phyloP scores from a whole-genome alignment of 1,140 invertebrate genomes.

The Tetranychus urticae region DNA sequence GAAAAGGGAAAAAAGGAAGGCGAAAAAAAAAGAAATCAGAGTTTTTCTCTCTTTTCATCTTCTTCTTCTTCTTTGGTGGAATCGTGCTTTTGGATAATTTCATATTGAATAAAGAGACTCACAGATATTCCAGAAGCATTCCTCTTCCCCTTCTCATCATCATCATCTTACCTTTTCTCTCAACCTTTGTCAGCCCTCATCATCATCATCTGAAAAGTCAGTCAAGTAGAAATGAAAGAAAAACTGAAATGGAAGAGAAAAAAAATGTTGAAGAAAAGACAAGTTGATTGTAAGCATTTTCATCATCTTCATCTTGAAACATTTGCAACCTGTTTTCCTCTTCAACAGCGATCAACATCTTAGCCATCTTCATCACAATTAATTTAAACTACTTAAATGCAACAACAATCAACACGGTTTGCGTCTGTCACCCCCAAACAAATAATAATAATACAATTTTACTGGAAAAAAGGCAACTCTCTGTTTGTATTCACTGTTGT shows the following conservation, averaged over 20 bases:
- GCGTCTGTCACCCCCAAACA: no score
- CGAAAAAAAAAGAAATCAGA: background rate
- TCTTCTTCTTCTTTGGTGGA: background rate
- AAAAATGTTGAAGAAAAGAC: no score
- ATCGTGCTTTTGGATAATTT: background rate
- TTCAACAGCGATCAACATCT: no score
- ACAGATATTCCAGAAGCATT: background rate
- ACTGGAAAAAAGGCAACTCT: background rate
- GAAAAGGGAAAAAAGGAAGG: background rate
- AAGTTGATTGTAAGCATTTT: no score
- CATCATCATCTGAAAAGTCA: no score
- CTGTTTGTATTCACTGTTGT: background rate
- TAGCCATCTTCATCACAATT: no score
- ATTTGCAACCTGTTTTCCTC: no score
- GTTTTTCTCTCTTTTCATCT: background rate
- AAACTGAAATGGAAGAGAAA: no score
- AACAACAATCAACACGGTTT: background rate
- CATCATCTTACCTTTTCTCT: background rate
- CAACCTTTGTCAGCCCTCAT: background rate
- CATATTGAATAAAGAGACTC: background rate
- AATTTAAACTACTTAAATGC: no score
- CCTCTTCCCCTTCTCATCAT: background rate
- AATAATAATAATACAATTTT: background rate
- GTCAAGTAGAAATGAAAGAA: no score
- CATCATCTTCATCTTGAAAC: no score